Evolutionary conservation across 2,797 vertebrate species (phyloP), one percentile per base, ranked within the genome.

Genomic region (Hippoglossus hippoglossus): DNA sequence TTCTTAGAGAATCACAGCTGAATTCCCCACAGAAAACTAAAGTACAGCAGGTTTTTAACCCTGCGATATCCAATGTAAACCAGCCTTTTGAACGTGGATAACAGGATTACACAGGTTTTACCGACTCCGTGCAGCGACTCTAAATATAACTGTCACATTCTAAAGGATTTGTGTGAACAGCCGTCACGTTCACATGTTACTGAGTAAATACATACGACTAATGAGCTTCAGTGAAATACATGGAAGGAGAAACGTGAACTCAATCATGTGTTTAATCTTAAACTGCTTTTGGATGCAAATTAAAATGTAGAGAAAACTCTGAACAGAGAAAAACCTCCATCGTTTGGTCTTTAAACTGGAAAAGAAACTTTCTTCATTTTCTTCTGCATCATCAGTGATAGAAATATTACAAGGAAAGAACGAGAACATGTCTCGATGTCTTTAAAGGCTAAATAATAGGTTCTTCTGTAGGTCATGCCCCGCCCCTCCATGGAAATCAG

Each of bases 121-220:
- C 0, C 21, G 66, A 28, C 5, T 49, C 34, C 7, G 47, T 47
- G 47, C 24, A 73, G 41, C 6, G 6, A 13, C 18, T 80, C 67
- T 72, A 75, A 77, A 79, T 63, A 68, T 74, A 71, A 34, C 4
- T 18, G 22, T 50, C 63, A 46, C 69, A 19, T 5, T 63, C 66
- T 41, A 64, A 60, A 75, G 39, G 10, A 15, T 19, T 25, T n/a
- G 34, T 70, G 49, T 55, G 21, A 80, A 12, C 15, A 63, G 24
- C 49, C 54, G 36, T 41, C 58, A 55, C 7, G 25, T 31, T 46
- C 62, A 34, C 18, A 51, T 55, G 47, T 55, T 24, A 47, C 47
- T 51, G 50, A 67, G 39, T 2, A 50, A 19, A 44, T n/a, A n/a
- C 64, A 50, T 22, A 24, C 41, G 1, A 44, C 21, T 66, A 56